Conservation (phyloP, 2,797 vertebrate species). For the Rhinogobio ventralis region DNA sequence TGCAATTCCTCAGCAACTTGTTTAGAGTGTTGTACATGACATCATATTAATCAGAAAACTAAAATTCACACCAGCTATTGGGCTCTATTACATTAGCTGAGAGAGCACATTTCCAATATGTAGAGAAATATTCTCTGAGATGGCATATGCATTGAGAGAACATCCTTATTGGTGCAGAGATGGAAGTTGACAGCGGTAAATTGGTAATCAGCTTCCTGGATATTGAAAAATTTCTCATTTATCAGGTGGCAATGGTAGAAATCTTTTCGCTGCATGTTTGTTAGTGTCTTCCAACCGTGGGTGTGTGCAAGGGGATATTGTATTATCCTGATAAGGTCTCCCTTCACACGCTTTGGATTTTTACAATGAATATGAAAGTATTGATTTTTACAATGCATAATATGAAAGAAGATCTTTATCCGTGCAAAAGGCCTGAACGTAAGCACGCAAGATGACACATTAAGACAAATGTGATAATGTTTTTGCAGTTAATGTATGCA, state of each 20-base stretch:
- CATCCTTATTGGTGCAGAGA: conserved; percentile 48
- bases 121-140: conserved; percentile 28
- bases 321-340: conserved; percentile 41
- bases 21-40: conserved; percentile 46
- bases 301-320: conserved; percentile 36
- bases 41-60: conserved; percentile 43
- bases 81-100: conserved; percentile 32
- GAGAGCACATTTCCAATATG: conserved; percentile 39
- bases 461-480: conserved; percentile 19
- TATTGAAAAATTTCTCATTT: conserved; percentile 59
- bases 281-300: conserved; percentile 28
- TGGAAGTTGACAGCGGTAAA: conserved; percentile 52
- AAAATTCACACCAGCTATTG: conserved; percentile 27
- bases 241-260: conserved; percentile 50
- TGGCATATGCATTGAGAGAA: conserved; percentile 37
- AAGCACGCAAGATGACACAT: conserved; percentile 16
- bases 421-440: conserved; percentile 8
- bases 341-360: conserved; percentile 31
- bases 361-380: conserved; percentile 41
- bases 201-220: conserved; percentile 55
- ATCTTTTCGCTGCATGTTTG: conserved; percentile 45
- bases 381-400: conserved; percentile 31
- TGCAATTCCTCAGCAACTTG: conserved; percentile 19
- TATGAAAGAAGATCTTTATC: conserved; percentile 33
- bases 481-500: conserved; percentile 32